Evolutionary conservation across 2,888 invertebrate genomes (phyloP).

Genomic region (Agelastica alni): DNA sequence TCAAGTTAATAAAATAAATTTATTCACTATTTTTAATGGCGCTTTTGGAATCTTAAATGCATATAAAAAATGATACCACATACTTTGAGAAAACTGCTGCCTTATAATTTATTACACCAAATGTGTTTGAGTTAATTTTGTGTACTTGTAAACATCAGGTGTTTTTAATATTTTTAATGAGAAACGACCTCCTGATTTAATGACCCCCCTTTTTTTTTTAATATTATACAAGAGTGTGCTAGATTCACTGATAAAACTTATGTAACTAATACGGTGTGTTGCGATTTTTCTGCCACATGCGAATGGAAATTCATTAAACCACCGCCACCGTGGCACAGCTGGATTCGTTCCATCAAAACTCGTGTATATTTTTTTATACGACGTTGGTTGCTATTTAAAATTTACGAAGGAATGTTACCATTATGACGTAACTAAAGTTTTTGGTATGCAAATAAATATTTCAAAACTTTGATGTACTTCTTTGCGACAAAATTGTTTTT

Average conservation of each 20-base stretch:
- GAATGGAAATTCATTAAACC: conserved; percentile 6
- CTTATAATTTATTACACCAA: conserved; percentile 9
- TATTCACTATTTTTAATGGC: too few relatives aligned
- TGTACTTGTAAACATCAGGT: conserved; percentile 21
- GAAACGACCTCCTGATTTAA: conserved; percentile 22
- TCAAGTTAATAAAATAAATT: too few relatives aligned
- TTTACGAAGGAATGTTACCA: neutral
- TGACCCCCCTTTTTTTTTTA: conserved; percentile 19
- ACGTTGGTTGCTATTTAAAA: neutral
- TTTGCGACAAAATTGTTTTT: too few relatives aligned
- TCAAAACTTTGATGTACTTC: too few relatives aligned
- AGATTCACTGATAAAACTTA: conserved; percentile 19
- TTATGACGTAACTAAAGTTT: too few relatives aligned
- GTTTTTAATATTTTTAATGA: conserved; percentile 16
- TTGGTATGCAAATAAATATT: too few relatives aligned
- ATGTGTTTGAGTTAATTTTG: conserved; percentile 21
- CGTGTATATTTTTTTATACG: neutral
- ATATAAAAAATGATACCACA: too few relatives aligned
- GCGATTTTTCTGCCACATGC: conserved; percentile 13
- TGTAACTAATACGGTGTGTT: conserved; percentile 12
- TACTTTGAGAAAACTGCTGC: neutral
- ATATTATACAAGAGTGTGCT: conserved; percentile 10
- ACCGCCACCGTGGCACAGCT: conserved; percentile 10
- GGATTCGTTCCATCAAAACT: conserved; percentile 4
- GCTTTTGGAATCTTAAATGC: neutral